Evolutionary conservation across 2,888 invertebrate genomes (phyloP).

Genomic region (Biston betularia): DNA sequence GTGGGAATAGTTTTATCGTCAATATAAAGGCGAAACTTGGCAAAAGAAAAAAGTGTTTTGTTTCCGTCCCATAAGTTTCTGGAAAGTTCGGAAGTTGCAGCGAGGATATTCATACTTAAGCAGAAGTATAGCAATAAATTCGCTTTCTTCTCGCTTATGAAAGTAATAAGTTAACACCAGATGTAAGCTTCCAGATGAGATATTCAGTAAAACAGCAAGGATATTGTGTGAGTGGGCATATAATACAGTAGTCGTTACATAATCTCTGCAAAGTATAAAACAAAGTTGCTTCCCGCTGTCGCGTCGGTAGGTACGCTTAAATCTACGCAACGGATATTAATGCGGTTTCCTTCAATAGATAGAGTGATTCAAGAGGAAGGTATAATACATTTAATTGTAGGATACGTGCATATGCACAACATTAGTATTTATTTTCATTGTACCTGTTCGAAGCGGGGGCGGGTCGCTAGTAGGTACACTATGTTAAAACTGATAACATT

Average conservation of each 20-base stretch:
- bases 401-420: too few species aligned
- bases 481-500: conserved; percentile 26
- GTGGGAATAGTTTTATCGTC: conserved; percentile 26
- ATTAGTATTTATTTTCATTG: too few species aligned
- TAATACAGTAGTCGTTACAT: too few species aligned
- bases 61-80: conserved; percentile 26
- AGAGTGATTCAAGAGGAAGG: too few species aligned
- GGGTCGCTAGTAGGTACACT: too few species aligned
- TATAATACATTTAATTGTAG: too few species aligned
- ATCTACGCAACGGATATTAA: too few species aligned
- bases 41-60: conserved; percentile 26
- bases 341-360: too few species aligned
- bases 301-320: too few species aligned
- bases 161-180: conserved; percentile 58
- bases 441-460: too few species aligned
- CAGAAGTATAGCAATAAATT: conserved; percentile 49
- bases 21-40: not conserved
- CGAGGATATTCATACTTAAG: conserved; percentile 18
- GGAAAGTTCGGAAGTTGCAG: conserved; percentile 22
- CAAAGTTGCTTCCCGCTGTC: too few species aligned
- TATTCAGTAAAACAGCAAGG: conserved; percentile 30
- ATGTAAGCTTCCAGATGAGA: conserved; percentile 47
- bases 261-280: too few species aligned
- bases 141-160: conserved; percentile 55
- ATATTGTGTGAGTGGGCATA: not conserved